phyloP scores from a whole-genome alignment of 2,797 vertebrate genomes.

The Balearica regulorum region DNA sequence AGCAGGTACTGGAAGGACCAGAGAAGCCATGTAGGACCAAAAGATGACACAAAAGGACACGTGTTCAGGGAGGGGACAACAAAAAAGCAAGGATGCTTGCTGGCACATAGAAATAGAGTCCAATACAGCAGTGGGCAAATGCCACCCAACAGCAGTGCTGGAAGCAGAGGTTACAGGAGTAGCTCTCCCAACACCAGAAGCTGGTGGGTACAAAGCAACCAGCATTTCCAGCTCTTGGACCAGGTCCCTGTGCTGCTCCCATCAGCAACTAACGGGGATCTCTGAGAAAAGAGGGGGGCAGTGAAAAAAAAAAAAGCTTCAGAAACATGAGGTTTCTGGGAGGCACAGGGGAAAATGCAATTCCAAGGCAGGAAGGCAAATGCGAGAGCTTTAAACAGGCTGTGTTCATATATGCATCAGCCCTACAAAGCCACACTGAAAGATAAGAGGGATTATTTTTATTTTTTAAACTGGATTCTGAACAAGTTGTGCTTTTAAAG shows the following conservation, averaged over 20 bases:
- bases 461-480: background rate
- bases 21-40: background rate
- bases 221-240: background rate
- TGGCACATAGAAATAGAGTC: background rate
- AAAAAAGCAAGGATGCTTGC: background rate
- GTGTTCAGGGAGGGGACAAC: background rate
- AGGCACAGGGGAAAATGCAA: background rate
- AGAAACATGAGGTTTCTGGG: background rate
- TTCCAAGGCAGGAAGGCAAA: too few species aligned
- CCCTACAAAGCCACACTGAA: background rate
- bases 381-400: background rate
- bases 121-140: background rate
- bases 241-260: background rate
- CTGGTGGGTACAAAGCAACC: background rate
- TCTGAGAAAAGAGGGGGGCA: background rate
- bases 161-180: background rate
- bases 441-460: background rate
- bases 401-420: background rate
- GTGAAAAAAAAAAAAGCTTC: background rate
- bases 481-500: background rate
- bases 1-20: background rate
- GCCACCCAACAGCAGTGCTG: background rate
- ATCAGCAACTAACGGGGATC: background rate
- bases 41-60: background rate
- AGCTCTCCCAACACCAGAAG: background rate